These are phyloP conservation scores for Clarias platycephalus DNA, from an alignment of 2,797 vertebrate species.

Conservation along the genomic window DNA sequence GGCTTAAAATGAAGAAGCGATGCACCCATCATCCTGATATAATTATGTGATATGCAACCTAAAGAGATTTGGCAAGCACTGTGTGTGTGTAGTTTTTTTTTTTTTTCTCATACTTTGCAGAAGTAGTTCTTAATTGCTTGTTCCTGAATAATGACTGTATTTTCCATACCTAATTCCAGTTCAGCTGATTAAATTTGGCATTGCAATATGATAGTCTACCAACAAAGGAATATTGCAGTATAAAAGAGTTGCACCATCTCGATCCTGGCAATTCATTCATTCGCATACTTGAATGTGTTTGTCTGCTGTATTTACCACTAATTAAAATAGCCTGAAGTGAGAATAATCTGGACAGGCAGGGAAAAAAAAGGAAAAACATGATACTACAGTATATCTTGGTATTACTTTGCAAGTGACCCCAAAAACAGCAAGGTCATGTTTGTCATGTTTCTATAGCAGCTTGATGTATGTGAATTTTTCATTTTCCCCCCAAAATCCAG, in stretches of 20 bases:
- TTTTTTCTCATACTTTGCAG: neutral
- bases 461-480: neutral
- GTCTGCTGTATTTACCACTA: neutral
- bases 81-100: too few species aligned
- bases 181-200: slow-evolving; percentile 30
- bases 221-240: slow-evolving; percentile 38
- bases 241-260: slow-evolving; percentile 24
- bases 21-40: neutral
- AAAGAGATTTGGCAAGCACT: neutral
- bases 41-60: neutral
- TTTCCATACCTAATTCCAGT: slow-evolving; percentile 18
- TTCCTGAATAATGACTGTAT: neutral
- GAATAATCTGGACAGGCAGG: neutral
- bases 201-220: slow-evolving; percentile 22
- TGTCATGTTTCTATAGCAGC: neutral
- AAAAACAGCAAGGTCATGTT: neutral
- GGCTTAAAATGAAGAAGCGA: neutral
- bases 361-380: neutral
- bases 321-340: neutral
- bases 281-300: slow-evolving; percentile 40
- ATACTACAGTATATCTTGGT: neutral
- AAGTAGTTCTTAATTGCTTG: slow-evolving; percentile 10
- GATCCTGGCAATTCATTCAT: slow-evolving; percentile 48
- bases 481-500: neutral
- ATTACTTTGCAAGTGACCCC: neutral